Evolutionary conservation across 2,888 invertebrate species (phyloP), one percentile per base, ranked within the genome.

Genomic region (Drosophila prolongata): DNA sequence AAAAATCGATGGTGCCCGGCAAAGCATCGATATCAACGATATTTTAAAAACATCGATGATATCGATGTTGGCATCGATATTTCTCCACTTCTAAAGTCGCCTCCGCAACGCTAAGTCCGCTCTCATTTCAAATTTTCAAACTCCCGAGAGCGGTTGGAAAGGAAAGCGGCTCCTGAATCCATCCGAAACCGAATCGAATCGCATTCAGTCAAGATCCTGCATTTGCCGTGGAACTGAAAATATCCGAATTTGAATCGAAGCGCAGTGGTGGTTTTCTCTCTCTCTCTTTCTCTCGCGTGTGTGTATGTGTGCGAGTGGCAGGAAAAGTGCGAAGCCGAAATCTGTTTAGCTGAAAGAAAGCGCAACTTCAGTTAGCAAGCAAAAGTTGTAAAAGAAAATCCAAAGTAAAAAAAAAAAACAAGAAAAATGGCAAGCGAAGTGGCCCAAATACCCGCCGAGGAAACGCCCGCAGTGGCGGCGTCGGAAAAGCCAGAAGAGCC

Each of bases 371-470:
- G 14, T 59, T 40, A 49, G 54, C 47, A 62, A 61, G 46, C 60
- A 38, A 58, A 62, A 69, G 49, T 47, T 30, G 47, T 34, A 16
- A 47, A 47, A 47, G 47, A 47, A 47, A 47, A 47, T 34, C n/a
- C n/a, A 24, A 14, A 14, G 6, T 44, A 60, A 64, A 59, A 16
- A 72, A 72, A 9, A 53, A 66, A 74, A 34, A 38, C 34, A 55
- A 53, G 56, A 43, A 44, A 58, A 60, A 96, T 96, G 96, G 95
- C 96, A 89, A 95, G 95, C 84, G 96, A 96, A 94, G 95, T 95
- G 86, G 90, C 91, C 87, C 90, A 90, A 86, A 82, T 93, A 90
- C 82, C 90, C 83, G 93, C 93, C 84, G 94, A 94, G 90, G 94
- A 90, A 79, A 82, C 83, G 75, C 86, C 88, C 77, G 89, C 83